Conservation (phyloP, 2,113 vertebrate species). For the Ameiurus melas region DNA sequence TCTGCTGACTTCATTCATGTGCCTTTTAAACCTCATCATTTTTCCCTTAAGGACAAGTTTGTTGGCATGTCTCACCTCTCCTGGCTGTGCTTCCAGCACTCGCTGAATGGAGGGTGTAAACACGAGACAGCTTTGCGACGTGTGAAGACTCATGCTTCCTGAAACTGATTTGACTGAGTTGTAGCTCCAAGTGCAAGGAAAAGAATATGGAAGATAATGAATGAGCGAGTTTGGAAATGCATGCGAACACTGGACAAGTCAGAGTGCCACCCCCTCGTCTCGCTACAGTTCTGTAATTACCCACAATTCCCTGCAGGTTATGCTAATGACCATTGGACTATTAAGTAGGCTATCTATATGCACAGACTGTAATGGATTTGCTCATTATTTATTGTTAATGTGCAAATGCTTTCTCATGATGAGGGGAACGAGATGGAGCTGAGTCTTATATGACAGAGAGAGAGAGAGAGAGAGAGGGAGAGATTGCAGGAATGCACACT, state of each 20-base stretch:
- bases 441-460: slow-evolving; percentile 24
- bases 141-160: background rate
- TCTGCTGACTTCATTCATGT: slow-evolving; percentile 7
- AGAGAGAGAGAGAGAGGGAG: slow-evolving; percentile 19
- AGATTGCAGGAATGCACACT: background rate
- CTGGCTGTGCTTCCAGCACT: background rate
- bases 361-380: slow-evolving; percentile 79
- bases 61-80: background rate
- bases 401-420: slow-evolving; percentile 67
- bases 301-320: slow-evolving; percentile 67
- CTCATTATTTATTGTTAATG: slow-evolving; percentile 81
- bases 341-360: slow-evolving; percentile 84
- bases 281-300: slow-evolving; percentile 69
- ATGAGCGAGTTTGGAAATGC: background rate
- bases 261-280: slow-evolving; percentile 53
- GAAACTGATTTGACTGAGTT: background rate
- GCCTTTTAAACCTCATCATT: background rate
- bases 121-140: background rate
- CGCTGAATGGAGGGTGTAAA: background rate
- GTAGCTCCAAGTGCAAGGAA: background rate
- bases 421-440: slow-evolving; percentile 52
- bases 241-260: slow-evolving; percentile 1
- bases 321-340: slow-evolving; percentile 70
- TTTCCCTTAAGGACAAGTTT: slow-evolving; percentile 26
- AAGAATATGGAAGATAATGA: background rate